A percentile compares a stretch with the other conserved stretches of the same genome.
phyloP scores from a whole-genome alignment of 1,140 invertebrate species.

The Euwallacea fornicatus region DNA sequence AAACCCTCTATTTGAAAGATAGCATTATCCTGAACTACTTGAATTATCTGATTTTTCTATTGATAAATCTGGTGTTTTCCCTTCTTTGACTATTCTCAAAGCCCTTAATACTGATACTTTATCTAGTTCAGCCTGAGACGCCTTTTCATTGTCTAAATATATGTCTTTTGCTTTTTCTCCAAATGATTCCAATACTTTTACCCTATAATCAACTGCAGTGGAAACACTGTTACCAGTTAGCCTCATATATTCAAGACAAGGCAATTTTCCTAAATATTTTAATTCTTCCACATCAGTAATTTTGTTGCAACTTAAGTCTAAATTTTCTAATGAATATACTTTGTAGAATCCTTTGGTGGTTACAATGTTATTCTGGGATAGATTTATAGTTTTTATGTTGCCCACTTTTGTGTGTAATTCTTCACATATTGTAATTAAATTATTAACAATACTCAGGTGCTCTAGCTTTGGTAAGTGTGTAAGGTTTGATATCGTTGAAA shows the following conservation, averaged over 20 bases:
- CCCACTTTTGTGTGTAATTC: slow-evolving; percentile 84
- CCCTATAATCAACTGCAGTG: slow-evolving; percentile 83
- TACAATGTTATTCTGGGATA: slow-evolving; percentile 83
- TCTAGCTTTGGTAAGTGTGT: slow-evolving; percentile 76
- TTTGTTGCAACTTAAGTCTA: slow-evolving; percentile 86
- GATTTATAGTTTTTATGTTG: slow-evolving; percentile 83
- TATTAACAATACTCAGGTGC: slow-evolving; percentile 76
- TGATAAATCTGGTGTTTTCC: slow-evolving; percentile 45
- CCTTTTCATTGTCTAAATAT: slow-evolving; percentile 82
- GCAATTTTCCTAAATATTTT: slow-evolving; percentile 74
- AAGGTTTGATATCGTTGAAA: slow-evolving; percentile 75
- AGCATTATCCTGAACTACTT: background rate
- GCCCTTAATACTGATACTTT: slow-evolving; percentile 88
- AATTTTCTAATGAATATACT: slow-evolving; percentile 78
- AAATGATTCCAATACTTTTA: slow-evolving; percentile 84
- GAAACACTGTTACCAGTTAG: slow-evolving; percentile 90
- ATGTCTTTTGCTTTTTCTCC: slow-evolving; percentile 74
- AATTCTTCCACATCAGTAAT: slow-evolving; percentile 82
- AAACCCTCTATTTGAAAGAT: too few relatives aligned
- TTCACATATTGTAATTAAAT: slow-evolving; percentile 68
- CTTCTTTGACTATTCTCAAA: slow-evolving; percentile 62
- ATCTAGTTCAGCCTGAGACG: slow-evolving; percentile 86
- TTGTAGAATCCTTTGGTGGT: slow-evolving; percentile 78
- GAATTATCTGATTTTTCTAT: slow-evolving; percentile 4
- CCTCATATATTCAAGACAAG: slow-evolving; percentile 82